Conservation (phyloP, 1,140 invertebrate species). For the Globodera ellingtonae region DNA sequence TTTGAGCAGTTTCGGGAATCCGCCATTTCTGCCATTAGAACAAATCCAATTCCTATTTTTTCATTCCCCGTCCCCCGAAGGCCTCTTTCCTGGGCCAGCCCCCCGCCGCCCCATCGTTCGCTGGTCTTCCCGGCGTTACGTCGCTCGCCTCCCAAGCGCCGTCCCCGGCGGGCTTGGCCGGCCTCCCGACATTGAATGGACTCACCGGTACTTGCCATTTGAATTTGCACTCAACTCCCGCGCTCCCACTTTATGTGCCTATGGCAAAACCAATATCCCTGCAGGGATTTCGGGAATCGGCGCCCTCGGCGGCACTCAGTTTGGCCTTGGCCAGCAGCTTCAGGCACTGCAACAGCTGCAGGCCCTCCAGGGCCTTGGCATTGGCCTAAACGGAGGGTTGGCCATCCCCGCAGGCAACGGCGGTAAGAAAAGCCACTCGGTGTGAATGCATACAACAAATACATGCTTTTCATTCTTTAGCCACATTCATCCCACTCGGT, state of each 20-base stretch:
- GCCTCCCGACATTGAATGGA: background rate
- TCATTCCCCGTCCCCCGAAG: background rate
- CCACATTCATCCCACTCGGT: slow-evolving; percentile 24
- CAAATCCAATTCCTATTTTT: background rate
- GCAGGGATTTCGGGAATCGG: slow-evolving; percentile 6
- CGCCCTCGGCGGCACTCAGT: background rate
- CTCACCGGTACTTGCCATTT: background rate
- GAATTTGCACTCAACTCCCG: background rate
- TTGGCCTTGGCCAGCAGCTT: slow-evolving; percentile 18
- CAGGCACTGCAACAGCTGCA: slow-evolving; percentile 28
- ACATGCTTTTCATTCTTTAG: background rate
- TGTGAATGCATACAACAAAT: background rate
- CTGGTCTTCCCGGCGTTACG: background rate
- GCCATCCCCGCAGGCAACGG: slow-evolving; percentile 1
- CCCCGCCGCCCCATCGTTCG: background rate
- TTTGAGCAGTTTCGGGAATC: no score
- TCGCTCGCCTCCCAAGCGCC: background rate
- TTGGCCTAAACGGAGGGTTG: slow-evolving; percentile 16
- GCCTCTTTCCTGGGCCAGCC: slow-evolving; percentile 16
- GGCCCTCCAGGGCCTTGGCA: slow-evolving; percentile 14
- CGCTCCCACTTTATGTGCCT: background rate
- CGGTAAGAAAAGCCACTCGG: background rate
- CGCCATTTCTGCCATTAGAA: no score
- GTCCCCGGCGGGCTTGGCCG: background rate
- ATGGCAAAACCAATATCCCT: background rate